Evolutionary conservation across 2,797 vertebrate species (phyloP).

Genomic region (Picus viridis): DNA sequence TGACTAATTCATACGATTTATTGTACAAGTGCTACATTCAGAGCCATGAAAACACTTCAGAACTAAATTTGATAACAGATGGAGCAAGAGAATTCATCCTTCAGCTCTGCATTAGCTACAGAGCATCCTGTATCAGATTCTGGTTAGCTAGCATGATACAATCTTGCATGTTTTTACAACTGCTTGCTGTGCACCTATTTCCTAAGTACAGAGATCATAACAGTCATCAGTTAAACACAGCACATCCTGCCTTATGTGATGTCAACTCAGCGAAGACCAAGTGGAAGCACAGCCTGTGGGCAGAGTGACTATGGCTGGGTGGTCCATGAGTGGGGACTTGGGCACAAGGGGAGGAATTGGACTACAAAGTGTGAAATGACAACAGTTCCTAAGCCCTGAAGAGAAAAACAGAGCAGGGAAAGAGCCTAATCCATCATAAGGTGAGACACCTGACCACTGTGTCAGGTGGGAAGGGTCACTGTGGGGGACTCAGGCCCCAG

Average conservation of each 20-base stretch:
- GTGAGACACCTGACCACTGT: background rate
- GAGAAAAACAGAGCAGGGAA: background rate
- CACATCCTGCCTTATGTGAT: background rate
- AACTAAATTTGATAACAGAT: background rate
- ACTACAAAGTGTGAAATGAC: background rate
- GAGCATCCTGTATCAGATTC: background rate
- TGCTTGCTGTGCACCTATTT: background rate
- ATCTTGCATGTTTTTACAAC: constrained; percentile 1
- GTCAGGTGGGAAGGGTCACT: background rate
- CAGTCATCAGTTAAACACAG: background rate
- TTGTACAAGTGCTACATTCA: background rate
- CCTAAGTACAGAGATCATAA: background rate
- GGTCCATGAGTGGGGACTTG: background rate
- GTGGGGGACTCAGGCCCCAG: background rate
- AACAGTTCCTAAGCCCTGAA: background rate
- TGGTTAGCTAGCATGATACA: background rate
- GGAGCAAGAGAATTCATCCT: background rate
- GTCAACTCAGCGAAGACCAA: background rate
- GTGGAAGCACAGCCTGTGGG: background rate
- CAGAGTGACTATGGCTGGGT: background rate
- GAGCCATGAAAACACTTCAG: background rate
- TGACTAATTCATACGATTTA: background rate
- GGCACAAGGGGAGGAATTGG: background rate
- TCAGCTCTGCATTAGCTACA: background rate
- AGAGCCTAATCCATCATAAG: background rate